Base-by-base conservation (phyloP, 2,113 vertebrate genomes). In the Rana temporaria region DNA sequence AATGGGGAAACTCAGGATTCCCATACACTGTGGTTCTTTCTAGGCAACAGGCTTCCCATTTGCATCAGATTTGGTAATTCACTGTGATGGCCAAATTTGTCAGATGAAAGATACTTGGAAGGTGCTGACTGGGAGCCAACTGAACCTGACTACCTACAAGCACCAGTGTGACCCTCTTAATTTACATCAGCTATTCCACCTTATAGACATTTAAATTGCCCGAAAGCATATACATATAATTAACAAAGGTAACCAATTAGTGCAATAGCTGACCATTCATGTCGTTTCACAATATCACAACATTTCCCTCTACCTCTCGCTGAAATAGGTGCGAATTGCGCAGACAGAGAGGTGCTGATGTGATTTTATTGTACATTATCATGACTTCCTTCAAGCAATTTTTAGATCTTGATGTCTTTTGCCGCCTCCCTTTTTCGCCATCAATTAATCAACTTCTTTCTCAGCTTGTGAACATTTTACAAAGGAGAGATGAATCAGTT, bases 371-470 rank as follows among this genome's bases (percentile, higher is more conserved):
- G 42, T 48, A 48, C 42, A 30, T 42, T 64, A 38, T 77, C 22
- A 53, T 30, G 38, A 77, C 24, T 64, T 22, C 59, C 60, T 77
- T 52, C 38, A 64, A 77, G 74, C 74, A 65, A 77, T 77, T 77
- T 30, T 52, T 77, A 19, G 59, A 53, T n/a, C n/a, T n/a, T 64
- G 14, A 60, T 62, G 59, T 48, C 71, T 63, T 22, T 64, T 19
- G 18, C 20, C 38, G 1, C 30, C 42, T 48, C n/a, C 38, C 20
- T 52, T 77, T 77, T 65, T 64, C 16, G 18, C 19, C 74, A 63
- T 77, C 74, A 77, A 77, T 77, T 77, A 77, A 77, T 77, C 59
- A 77, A 65, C 74, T 26, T 24, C 3, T 48, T 77, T 65, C 74
- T 77, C 74, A 48, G 60, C 74, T 65, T 64, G 59, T 65, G 59